A percentile compares a stretch with the other conserved stretches of the same genome.
These are phyloP conservation scores for Archivesica marissinica DNA, from an alignment of 1,140 invertebrate genomes.

Conservation along the genomic window DNA sequence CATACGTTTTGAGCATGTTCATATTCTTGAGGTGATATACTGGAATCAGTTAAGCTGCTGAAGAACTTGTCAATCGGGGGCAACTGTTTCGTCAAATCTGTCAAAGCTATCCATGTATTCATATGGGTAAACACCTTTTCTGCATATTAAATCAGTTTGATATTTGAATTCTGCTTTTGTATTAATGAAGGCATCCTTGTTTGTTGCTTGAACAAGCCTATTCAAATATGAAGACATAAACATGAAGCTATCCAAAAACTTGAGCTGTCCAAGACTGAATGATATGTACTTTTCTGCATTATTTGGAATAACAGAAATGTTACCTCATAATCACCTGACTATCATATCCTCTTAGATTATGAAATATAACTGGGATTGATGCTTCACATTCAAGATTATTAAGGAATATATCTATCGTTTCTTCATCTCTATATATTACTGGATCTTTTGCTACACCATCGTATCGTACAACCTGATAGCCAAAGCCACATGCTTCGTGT, in stretches of 20 bases:
- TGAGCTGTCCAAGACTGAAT: constrained; percentile 13
- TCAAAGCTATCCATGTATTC: constrained; percentile 72
- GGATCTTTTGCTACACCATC: background rate
- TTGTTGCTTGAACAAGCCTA: background rate
- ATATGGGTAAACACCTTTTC: constrained; percentile 77
- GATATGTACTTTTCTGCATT: constrained; percentile 26
- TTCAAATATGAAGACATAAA: constrained; percentile 15
- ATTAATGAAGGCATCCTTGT: background rate
- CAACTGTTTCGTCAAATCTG: constrained; percentile 71
- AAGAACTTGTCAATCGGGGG: constrained; percentile 71
- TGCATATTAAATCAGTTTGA: constrained; percentile 24
- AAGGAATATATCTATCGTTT: constrained; percentile 19
- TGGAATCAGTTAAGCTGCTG: constrained; percentile 52
- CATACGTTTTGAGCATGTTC: constrained; percentile 72
- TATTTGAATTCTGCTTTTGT: constrained; percentile 36
- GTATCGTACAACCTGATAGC: constrained; percentile 1
- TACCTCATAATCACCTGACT: constrained; percentile 8
- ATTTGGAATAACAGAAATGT: constrained; percentile 11
- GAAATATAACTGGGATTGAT: constrained; percentile 33
- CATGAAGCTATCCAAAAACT: constrained; percentile 19
- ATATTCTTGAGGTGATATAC: constrained; percentile 64
- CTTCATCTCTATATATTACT: constrained; percentile 21
- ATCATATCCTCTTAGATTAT: constrained; percentile 57
- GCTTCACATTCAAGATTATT: constrained; percentile 22
- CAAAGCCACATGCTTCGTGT: no score